These are phyloP conservation scores for Capricornis sumatraensis DNA, from an alignment of 2,113 vertebrate genomes.

Conservation along the genomic window DNA sequence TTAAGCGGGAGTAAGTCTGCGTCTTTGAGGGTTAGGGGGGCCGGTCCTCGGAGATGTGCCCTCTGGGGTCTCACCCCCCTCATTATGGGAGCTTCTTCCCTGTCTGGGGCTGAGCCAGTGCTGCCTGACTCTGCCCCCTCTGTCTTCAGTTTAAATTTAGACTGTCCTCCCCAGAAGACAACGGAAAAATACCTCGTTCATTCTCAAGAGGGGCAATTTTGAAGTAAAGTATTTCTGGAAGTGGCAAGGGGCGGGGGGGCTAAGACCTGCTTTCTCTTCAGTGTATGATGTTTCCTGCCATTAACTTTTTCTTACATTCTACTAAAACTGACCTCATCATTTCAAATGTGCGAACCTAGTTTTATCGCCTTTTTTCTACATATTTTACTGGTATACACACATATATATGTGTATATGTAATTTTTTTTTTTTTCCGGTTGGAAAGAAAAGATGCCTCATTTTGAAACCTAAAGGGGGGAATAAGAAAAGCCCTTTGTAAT, in stretches of 20 bases:
- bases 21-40: background rate
- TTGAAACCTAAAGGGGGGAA: conserved; percentile 85
- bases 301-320: conserved; percentile 73
- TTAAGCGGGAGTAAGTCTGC: background rate
- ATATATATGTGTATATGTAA: conserved; percentile 26
- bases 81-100: conserved; percentile 22
- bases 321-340: conserved; percentile 77
- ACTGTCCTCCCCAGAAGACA: conserved; percentile 68
- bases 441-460: conserved; percentile 84
- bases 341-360: conserved; percentile 68
- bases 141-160: conserved; percentile 72
- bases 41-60: background rate
- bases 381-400: conserved; percentile 19
- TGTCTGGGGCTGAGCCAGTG: conserved; percentile 32
- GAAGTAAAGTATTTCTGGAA: conserved; percentile 72
- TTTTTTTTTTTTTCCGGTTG: conserved; percentile 48
- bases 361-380: conserved; percentile 67
- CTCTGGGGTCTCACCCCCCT: conserved; percentile 36
- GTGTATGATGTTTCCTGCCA: conserved; percentile 70
- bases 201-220: conserved; percentile 75
- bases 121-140: conserved; percentile 39
- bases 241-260: background rate
- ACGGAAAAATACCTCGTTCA: conserved; percentile 20
- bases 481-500: conserved; percentile 89
- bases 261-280: conserved; percentile 54